phyloP scores from a whole-genome alignment of 2,888 invertebrate genomes.

The Salticus scenicus region DNA sequence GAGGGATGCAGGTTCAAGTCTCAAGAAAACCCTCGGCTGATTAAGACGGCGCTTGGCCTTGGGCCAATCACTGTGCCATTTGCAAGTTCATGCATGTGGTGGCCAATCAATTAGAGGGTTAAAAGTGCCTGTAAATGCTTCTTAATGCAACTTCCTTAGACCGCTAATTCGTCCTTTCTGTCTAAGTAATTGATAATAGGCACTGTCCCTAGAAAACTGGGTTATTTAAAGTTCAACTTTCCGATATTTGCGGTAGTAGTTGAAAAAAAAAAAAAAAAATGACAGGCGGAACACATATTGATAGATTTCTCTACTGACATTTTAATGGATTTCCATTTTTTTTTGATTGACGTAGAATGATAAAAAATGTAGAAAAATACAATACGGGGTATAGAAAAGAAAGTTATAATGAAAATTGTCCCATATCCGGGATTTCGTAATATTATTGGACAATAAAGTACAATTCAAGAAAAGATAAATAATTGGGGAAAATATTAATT shows the following conservation, averaged over 20 bases:
- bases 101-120: slow-evolving; percentile 64
- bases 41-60: slow-evolving; percentile 58
- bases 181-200: slow-evolving; percentile 48
- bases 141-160: slow-evolving; percentile 51
- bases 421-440: no score
- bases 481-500: no score
- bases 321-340: no score
- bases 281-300: no score
- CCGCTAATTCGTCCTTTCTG: slow-evolving; percentile 55
- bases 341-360: no score
- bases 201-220: slow-evolving; percentile 17
- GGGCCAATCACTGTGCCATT: slow-evolving; percentile 49
- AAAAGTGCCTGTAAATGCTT: slow-evolving; percentile 43
- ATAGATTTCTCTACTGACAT: no score
- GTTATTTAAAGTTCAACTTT: background rate
- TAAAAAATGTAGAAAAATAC: no score
- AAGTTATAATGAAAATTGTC: no score
- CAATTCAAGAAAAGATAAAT: no score
- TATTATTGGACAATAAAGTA: no score
- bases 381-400: no score
- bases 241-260: background rate
- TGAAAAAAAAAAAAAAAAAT: background rate
- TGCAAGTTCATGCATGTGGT: slow-evolving; percentile 58
- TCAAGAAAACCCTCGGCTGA: slow-evolving; percentile 60
- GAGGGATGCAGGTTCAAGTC: slow-evolving; percentile 55